A percentile compares a stretch with the other conserved stretches of the same genome.
Conservation (phyloP, 2,113 vertebrate genomes). For the Butorides virescens region DNA sequence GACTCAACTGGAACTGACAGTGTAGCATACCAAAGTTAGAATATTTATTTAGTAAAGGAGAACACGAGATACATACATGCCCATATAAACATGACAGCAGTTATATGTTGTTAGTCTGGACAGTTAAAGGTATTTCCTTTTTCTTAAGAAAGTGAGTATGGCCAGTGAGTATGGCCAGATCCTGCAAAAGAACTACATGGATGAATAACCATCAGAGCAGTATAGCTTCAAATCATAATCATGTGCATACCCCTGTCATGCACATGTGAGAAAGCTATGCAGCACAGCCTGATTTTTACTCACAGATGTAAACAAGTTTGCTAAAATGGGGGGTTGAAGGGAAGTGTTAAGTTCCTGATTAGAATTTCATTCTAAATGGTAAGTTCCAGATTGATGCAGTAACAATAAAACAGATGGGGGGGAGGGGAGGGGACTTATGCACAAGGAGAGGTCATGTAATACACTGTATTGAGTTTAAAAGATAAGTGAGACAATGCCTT, state of each 20-base stretch:
- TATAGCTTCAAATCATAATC: not conserved
- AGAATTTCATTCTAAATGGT: not conserved
- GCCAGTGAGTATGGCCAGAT: not conserved
- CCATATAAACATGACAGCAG: not conserved
- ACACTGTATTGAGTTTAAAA: not conserved
- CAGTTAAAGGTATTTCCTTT: not conserved
- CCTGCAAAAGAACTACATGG: not conserved
- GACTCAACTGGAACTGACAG: not conserved
- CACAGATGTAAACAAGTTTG: not conserved
- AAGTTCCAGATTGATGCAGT: not conserved
- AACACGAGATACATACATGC: not conserved
- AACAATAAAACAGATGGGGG: not conserved
- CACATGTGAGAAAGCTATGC: not conserved
- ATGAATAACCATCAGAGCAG: not conserved
- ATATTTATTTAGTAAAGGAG: not conserved
- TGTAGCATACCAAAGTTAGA: not conserved
- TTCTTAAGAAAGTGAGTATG: not conserved
- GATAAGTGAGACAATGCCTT: slow-evolving; percentile 39
- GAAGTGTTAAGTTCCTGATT: slow-evolving; percentile 27
- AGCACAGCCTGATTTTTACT: not conserved
- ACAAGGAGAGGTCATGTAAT: not conserved
- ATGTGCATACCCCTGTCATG: too few species aligned
- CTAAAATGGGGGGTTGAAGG: not conserved
- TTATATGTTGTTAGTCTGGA: not conserved
- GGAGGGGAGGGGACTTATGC: not conserved